phyloP scores from a whole-genome alignment of 2,888 invertebrate genomes.

The Drosophila peninsularis region DNA sequence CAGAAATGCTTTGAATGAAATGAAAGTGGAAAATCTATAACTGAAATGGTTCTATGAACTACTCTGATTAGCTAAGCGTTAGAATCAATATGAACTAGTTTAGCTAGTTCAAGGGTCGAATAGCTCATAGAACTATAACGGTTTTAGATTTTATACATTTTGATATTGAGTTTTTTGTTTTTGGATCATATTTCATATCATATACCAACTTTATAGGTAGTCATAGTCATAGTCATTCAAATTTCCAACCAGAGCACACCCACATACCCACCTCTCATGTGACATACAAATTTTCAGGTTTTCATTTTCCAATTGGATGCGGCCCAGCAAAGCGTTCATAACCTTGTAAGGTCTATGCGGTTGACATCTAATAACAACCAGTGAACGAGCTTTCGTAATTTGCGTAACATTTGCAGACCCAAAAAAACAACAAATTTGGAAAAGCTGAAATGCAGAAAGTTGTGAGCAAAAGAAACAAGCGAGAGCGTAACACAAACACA shows the following conservation, averaged over 20 bases:
- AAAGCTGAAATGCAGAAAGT: conserved; percentile 50
- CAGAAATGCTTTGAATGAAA: neutral
- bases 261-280: too few species aligned
- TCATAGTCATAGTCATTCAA: too few species aligned
- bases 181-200: too few species aligned
- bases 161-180: too few species aligned
- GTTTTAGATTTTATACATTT: too few species aligned
- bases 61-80: too few species aligned
- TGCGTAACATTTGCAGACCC: conserved; percentile 70
- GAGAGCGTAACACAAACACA: conserved; percentile 26
- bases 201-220: too few species aligned
- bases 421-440: conserved; percentile 17
- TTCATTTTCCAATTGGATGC: conserved; percentile 48
- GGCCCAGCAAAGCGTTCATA: conserved; percentile 64
- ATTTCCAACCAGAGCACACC: neutral
- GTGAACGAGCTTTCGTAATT: conserved; percentile 48
- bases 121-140: too few species aligned
- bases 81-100: neutral
- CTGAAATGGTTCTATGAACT: neutral
- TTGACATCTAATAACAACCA: conserved; percentile 59
- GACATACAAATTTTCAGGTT: conserved; percentile 31
- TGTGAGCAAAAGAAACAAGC: conserved; percentile 26
- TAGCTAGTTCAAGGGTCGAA: too few species aligned
- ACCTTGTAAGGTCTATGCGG: conserved; percentile 54
- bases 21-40: neutral